These are phyloP conservation scores for Calephelis virginiensis DNA, from an alignment of 1,140 invertebrate genomes.

Conservation along the genomic window DNA sequence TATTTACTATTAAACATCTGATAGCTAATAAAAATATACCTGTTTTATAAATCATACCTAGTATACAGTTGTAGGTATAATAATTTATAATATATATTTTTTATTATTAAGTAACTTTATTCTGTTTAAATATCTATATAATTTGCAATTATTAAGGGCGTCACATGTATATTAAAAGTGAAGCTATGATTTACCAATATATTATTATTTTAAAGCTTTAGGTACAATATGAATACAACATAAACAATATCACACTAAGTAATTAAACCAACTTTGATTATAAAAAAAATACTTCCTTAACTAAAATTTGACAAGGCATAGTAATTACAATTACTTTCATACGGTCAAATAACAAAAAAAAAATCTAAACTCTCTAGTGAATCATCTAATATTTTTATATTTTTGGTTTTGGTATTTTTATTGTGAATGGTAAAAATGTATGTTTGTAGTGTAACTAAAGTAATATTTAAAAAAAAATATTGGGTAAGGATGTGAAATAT, in stretches of 20 bases:
- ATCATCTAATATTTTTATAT: too few species aligned
- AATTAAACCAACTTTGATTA: too few species aligned
- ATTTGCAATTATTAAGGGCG: conserved; percentile 5
- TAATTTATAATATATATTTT: conserved; percentile 3
- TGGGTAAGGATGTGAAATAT: too few species aligned
- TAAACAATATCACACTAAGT: too few species aligned
- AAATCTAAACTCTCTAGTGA: too few species aligned
- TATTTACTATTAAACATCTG: conserved; percentile 1
- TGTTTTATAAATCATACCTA: conserved; percentile 1
- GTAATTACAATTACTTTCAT: background rate
- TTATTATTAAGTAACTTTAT: conserved; percentile 6
- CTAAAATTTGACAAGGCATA: background rate
- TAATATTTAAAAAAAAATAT: too few species aligned
- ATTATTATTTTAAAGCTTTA: conserved; percentile 9
- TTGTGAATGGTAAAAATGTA: background rate
- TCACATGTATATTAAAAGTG: background rate
- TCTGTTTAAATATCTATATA: background rate
- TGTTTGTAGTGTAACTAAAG: conserved; percentile 24
- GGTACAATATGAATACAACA: background rate
- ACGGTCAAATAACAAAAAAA: too few species aligned
- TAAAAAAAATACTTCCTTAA: background rate
- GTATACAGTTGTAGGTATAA: background rate
- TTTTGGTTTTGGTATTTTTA: background rate
- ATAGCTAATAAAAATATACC: conserved; percentile 14
- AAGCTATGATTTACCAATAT: conserved; percentile 7